Percentiles rank a stretch among this genome's conserved stretches.
Evolutionary conservation across 2,113 vertebrate genomes (phyloP).

Genomic region (Boleophthalmus pectinirostris): DNA sequence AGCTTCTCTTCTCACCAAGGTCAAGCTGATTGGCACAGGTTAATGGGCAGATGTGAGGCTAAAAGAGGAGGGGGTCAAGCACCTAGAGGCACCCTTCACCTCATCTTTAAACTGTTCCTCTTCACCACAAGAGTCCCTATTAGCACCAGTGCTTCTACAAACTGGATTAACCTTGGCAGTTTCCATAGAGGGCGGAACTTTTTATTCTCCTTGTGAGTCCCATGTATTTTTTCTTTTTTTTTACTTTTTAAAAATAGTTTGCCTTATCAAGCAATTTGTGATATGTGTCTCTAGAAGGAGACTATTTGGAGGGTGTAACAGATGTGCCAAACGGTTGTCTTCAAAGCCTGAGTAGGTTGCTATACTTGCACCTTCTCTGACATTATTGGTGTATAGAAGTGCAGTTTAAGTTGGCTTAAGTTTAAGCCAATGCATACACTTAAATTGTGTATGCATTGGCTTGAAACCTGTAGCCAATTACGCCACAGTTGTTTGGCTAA

Average conservation of each 20-base stretch:
- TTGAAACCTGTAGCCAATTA: not conserved
- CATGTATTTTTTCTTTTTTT: not conserved
- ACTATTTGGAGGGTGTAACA: not conserved
- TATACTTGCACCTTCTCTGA: constrained; percentile 17
- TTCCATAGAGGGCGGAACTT: not conserved
- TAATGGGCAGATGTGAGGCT: constrained; percentile 76
- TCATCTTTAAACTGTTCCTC: constrained; percentile 74
- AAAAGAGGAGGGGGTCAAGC: constrained; percentile 74
- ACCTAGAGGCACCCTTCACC: constrained; percentile 72
- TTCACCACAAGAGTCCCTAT: constrained; percentile 72
- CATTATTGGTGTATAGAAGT: constrained; percentile 24
- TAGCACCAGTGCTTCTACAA: constrained; percentile 63
- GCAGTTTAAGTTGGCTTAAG: no score
- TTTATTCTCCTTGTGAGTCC: not conserved
- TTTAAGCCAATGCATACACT: no score
- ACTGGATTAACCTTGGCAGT: constrained; percentile 74
- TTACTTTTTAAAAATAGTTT: not conserved
- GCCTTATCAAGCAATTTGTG: not conserved
- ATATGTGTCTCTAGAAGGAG: not conserved
- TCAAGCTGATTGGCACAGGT: constrained; percentile 79
- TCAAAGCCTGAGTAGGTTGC: not conserved
- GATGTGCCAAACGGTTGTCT: not conserved
- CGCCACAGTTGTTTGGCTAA: not conserved
- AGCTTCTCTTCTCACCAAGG: constrained; percentile 74
- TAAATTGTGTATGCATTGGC: not conserved